phyloP scores from a whole-genome alignment of 2,113 vertebrate genomes.

The Cyprinodon brontotheroides region DNA sequence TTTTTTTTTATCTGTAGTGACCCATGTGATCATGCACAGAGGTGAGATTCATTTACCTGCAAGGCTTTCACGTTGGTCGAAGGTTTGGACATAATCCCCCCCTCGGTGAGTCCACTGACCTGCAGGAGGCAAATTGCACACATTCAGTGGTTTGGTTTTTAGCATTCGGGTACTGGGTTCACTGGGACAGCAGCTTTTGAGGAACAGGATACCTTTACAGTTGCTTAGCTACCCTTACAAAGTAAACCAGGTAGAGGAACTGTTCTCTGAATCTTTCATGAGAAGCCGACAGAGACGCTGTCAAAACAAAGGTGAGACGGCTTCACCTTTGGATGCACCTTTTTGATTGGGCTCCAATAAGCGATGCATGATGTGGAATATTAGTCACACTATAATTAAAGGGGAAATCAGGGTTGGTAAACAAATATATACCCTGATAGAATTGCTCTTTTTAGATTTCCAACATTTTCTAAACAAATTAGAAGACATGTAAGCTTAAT shows the following conservation, averaged over 20 bases:
- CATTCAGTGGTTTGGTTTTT: constrained; percentile 49
- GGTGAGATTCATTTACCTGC: constrained; percentile 85
- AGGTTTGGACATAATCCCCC: constrained; percentile 91
- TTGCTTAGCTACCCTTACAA: constrained; percentile 85
- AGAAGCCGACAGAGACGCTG: constrained; percentile 40
- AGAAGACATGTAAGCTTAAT: no score
- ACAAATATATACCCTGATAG: background rate
- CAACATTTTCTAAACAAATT: no score
- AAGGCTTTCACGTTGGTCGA: constrained; percentile 95
- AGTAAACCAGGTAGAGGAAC: constrained; percentile 81
- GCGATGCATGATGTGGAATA: no score
- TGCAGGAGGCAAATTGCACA: constrained; percentile 62
- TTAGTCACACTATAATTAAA: background rate
- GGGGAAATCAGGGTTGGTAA: background rate
- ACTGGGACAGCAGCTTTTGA: constrained; percentile 72
- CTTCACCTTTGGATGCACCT: constrained; percentile 3
- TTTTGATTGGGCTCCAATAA: background rate
- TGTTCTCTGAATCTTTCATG: constrained; percentile 91
- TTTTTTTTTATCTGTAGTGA: background rate
- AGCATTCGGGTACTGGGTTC: constrained; percentile 27
- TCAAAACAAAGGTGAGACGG: constrained; percentile 34
- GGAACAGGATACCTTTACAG: constrained; percentile 86
- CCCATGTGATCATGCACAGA: background rate
- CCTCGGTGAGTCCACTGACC: constrained; percentile 66
- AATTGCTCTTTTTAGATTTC: background rate